Evolutionary conservation across 2,797 vertebrate genomes (phyloP), one percentile per base, ranked within the genome.

Genomic region (Sciurus vulgaris): DNA sequence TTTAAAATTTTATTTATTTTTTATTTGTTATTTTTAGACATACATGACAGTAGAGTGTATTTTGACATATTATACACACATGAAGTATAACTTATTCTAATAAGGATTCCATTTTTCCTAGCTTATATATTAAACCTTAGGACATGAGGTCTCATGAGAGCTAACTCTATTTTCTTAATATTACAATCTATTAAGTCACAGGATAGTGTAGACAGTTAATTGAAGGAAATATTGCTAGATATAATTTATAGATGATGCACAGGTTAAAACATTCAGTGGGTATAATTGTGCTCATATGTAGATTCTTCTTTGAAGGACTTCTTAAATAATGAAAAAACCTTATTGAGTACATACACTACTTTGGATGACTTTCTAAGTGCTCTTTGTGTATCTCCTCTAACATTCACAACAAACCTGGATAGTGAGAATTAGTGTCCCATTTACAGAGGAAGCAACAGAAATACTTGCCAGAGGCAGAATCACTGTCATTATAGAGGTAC

Each of bases 301-400:
- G 12, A 72, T 33, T 85, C 69, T 63, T 84, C 30, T 86, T 88
- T 95, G 77, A 81, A 89, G 38, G 89, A 79, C 38, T 18, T 93
- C 26, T 38, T 77, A 81, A 56, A 35, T 51, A 90, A 41, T 83
- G 74, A 73, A 90, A 54, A 56, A 33, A 17, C 26, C 59, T 93
- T 30, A 77, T 69, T 84, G 22, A 76, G 28, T 15, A 76, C 22
- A 33, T 30, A 47, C 14, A 17, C 17, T 78, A 30, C 38, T 33
- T 70, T 92, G 35, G 24, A 13, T 30, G 67, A 47, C 78, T 10
- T 24, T 73, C n/a, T 4, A 72, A 3, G 0, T 3, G 3, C 69
- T 41, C 69, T 76, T 17, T 2, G 0, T 47, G 3, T 33, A n/a
- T 89, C 61, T 73, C 24, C 41, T 91, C 24, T 70, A 33, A 59